Conservation (phyloP, 2,888 invertebrate species). For the Caenorhabditis uteleia region DNA sequence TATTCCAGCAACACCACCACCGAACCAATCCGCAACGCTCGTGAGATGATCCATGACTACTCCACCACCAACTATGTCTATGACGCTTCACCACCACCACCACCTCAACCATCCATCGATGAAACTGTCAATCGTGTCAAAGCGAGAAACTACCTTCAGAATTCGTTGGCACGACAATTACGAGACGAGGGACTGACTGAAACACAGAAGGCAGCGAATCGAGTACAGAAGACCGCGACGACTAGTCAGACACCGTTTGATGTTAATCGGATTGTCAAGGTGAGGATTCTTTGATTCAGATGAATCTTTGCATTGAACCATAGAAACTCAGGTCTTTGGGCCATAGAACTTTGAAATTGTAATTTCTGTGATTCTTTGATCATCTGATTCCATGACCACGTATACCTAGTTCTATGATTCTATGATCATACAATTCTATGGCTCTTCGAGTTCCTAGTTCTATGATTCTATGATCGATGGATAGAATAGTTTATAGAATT, state of each 20-base stretch:
- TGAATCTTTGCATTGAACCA: neutral
- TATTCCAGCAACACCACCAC: neutral
- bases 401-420: no score
- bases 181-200: constrained; percentile 56
- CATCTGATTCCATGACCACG: no score
- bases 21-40: constrained; percentile 39
- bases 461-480: no score
- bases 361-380: no score
- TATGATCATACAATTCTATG: no score
- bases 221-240: constrained; percentile 49
- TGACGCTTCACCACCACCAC: constrained; percentile 17
- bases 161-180: constrained; percentile 39
- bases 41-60: constrained; percentile 48
- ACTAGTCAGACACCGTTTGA: constrained; percentile 31
- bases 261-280: constrained; percentile 35
- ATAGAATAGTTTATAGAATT: no score
- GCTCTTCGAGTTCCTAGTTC: no score
- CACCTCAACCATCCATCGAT: constrained; percentile 16
- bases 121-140: constrained; percentile 8
- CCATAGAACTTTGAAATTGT: constrained; percentile 5
- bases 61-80: constrained; percentile 44
- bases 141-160: constrained; percentile 25
- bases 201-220: constrained; percentile 60
- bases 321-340: neutral
- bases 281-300: constrained; percentile 13